These are phyloP conservation scores for Ginglymostoma cirratum DNA, from an alignment of 2,113 vertebrate genomes.

Conservation along the genomic window DNA sequence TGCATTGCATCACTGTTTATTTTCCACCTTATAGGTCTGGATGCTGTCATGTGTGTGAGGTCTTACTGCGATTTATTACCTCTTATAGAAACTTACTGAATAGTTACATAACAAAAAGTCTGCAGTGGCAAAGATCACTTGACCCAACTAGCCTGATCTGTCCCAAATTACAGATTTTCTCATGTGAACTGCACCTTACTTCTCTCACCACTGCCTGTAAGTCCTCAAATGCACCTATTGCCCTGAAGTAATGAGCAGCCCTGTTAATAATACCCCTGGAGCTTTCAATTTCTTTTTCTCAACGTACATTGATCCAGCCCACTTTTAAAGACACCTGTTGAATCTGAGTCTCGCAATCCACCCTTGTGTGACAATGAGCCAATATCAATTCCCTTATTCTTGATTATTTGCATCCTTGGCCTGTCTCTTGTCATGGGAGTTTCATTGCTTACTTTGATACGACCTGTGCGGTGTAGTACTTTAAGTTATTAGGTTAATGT, in stretches of 20 bases:
- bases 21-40: not conserved
- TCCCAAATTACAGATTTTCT: not conserved
- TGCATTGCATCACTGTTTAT: not conserved
- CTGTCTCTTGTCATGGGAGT: too few species aligned
- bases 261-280: not conserved
- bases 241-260: not conserved
- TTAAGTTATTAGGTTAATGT: not conserved
- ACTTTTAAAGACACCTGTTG: not conserved
- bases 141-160: not conserved
- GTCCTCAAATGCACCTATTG: not conserved
- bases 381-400: not conserved
- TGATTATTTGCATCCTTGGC: not conserved
- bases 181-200: not conserved
- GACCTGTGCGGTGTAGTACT: not conserved
- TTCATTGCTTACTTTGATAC: not conserved
- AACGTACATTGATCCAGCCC: not conserved
- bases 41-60: not conserved
- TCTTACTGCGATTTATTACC: not conserved
- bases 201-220: not conserved
- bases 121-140: not conserved
- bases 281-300: not conserved
- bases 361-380: not conserved
- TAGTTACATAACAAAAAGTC: not conserved
- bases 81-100: not conserved
- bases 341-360: not conserved